Evolutionary conservation across 2,113 vertebrate species (phyloP), one percentile per base, ranked within the genome.

Genomic region (Odontophorus gujanensis): DNA sequence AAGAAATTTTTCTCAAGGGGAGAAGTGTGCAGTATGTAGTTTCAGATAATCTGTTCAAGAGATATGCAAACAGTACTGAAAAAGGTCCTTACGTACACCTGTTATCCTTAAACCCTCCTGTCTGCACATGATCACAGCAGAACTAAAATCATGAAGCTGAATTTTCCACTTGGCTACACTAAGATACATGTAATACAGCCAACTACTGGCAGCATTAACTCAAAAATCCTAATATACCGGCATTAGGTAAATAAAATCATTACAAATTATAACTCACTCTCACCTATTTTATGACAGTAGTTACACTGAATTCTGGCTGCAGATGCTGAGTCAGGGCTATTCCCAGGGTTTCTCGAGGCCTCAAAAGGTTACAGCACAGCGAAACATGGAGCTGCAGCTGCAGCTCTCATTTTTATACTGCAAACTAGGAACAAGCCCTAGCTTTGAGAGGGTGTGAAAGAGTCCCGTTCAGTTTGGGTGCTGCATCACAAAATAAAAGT

Each of bases 391-490:
- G 81, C 87, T 71, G 96, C 94, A 96, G 96, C 95, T 96, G 95
- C 95, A 92, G 72, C 72, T 6, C 87, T 88, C 87, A 21, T 91
- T 91, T 71, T 48, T 22, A 32, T 2, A 61, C 76, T 6, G 72
- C 76, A 81, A 63, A 72, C 81, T 30, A 81, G 68, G 80, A 96
- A 95, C 96, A 96, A 95, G 94, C 75, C 75, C 76, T 25, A 93
- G 93, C 95, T 97, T 96, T 95, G 92, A 96, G 84, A 95, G 89
- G 87, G 59, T 87, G 89, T 94, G 92, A 97, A 95, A 96, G 92
- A 85, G 72, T 96, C 75, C 81, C 30, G 91, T 95, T 95, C 81
- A 93, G 55, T 95, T 95, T 92, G 91, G 91, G 87, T 85, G 90
- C 85, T 58, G 40, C 66, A 75, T 45, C 73, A 58, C 40, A 61